Base-by-base conservation (phyloP, 2,888 invertebrate genomes). In the Therioaphis trifolii region DNA sequence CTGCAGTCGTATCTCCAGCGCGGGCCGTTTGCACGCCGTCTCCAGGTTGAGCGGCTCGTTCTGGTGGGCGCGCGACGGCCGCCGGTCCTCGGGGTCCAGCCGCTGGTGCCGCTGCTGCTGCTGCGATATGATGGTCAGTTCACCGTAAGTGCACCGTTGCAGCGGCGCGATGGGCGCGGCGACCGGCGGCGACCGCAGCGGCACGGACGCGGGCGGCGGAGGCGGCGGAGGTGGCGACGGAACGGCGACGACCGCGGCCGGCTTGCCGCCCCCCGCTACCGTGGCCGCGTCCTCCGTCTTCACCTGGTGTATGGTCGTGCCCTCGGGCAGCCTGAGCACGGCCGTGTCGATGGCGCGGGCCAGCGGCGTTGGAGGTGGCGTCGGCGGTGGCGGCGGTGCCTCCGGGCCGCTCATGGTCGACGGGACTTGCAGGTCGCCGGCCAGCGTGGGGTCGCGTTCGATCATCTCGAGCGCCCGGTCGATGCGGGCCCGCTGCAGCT, bases 391-490 rank as follows among this genome's bases (percentile, higher is more conserved):
- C n/a, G n/a, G n/a, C n/a, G n/a, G n/a, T n/a, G n/a, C n/a, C n/a
- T n/a, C n/a, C n/a, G n/a, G n/a, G n/a, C n/a, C n/a, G n/a, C n/a
- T n/a, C n/a, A n/a, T n/a, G n/a, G 80, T 14, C 4, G 29, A 29
- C 14, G 40, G 1, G 4, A 43, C n/a, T 9, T 77, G 69, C 21
- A 58, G 15, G 2, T 76, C 66, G 18, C n/a, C n/a, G 24, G 43
- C 9, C 15, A 77, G 2, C 7, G 55, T 46, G 15, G 55, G 46
- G 15, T 77, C 77, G 40, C 7, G 69, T 1, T 84, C 78, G 11
- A 71, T 78, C 58, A 84, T 68, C 14, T 84, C 61, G 12, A 84
- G 86, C 91, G 93, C 86, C 90, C 89, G 86, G 91, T 91, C 82
- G 92, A 88, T 71, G 1, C 18, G 43, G 15, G 72, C 63, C 12